Evolutionary conservation across 2,888 invertebrate genomes (phyloP).

Genomic region (Lypha dubia): DNA sequence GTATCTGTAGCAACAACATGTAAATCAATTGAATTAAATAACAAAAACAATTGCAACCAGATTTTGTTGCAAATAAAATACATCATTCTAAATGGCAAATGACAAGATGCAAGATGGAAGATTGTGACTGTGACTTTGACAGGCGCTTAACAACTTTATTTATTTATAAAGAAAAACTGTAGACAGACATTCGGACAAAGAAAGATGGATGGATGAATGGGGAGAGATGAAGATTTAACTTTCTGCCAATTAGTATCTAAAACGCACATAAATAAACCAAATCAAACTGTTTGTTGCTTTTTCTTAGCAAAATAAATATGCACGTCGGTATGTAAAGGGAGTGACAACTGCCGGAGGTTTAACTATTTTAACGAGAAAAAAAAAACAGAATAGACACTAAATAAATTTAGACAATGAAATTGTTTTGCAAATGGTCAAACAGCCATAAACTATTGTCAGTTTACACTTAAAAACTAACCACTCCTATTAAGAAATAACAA

Average conservation of each 20-base stretch:
- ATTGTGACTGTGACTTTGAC: conserved; percentile 53
- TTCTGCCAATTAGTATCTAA: conserved; percentile 69
- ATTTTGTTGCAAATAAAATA: conserved; percentile 44
- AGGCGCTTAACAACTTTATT: conserved; percentile 66
- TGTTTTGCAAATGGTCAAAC: conserved; percentile 25
- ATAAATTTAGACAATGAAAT: conserved; percentile 54
- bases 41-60: conserved; percentile 36
- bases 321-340: no score
- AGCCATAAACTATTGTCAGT: conserved; percentile 56
- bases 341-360: conserved; percentile 13
- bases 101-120: conserved; percentile 55
- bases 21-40: conserved; percentile 49
- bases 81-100: conserved; percentile 62
- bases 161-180: conserved; percentile 22
- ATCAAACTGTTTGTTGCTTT: conserved; percentile 31
- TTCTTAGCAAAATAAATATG: not conserved
- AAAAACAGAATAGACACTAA: conserved; percentile 7
- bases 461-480: conserved; percentile 43
- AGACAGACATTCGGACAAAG: not conserved
- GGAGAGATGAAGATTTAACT: conserved; percentile 48
- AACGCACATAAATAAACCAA: conserved; percentile 63
- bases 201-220: not conserved
- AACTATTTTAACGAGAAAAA: not conserved
- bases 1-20: conserved; percentile 19
- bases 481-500: conserved; percentile 41